Evolutionary conservation across 1,140 invertebrate genomes (phyloP).

Genomic region (Drosophila trapezifrons): DNA sequence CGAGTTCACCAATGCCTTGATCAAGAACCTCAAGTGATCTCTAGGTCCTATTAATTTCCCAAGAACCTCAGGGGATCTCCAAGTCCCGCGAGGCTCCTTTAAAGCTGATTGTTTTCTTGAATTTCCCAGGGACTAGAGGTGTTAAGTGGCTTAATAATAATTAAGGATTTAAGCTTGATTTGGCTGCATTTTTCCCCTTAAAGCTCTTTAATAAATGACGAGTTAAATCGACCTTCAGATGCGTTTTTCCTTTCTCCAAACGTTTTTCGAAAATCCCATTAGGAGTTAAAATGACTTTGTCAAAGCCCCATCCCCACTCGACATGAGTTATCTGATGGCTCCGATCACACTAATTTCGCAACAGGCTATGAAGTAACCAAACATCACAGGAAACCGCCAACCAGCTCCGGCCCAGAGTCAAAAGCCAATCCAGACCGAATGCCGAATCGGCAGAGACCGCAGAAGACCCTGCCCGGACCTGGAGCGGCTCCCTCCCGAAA

Average conservation of each 20-base stretch:
- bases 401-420: conserved; percentile 22
- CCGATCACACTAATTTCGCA: conserved; percentile 46
- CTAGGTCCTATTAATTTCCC: no score
- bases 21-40: conserved; percentile 84
- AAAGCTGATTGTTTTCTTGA: not conserved
- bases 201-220: not conserved
- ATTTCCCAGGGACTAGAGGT: no score
- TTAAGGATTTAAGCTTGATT: no score
- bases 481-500: conserved; percentile 7
- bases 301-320: conserved; percentile 6
- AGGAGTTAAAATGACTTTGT: conserved; percentile 25
- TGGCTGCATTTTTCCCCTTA: no score
- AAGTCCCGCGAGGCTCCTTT: not conserved
- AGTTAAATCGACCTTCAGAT: not conserved
- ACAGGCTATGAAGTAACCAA: conserved; percentile 41
- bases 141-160: no score
- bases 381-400: conserved; percentile 50
- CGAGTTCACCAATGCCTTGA: conserved; percentile 98
- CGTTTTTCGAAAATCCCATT: conserved; percentile 7
- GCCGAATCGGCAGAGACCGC: conserved; percentile 41
- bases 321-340: conserved; percentile 30
- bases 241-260: not conserved
- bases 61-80: conserved; percentile 46
- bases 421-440: conserved; percentile 40
- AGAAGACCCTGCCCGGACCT: conserved; percentile 11